Evolutionary conservation across 2,797 vertebrate genomes (phyloP).

Genomic region (Clangula hyemalis): DNA sequence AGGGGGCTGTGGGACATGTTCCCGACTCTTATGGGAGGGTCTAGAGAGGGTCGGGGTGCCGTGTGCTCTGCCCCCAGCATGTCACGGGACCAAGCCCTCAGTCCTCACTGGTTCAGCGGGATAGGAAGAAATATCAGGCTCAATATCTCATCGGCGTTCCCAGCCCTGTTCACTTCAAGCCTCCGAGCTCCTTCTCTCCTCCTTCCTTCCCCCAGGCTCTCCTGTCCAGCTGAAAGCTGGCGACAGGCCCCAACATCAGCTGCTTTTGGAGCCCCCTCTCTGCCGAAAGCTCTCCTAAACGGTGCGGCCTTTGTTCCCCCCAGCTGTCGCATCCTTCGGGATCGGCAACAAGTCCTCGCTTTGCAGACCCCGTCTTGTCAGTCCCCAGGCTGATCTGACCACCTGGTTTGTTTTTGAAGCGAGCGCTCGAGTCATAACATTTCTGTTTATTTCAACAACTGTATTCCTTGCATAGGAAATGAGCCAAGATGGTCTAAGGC

Average conservation of each 20-base stretch:
- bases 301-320: slow-evolving; percentile 40
- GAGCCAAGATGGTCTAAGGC: slow-evolving; percentile 76
- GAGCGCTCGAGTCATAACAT: slow-evolving; percentile 73
- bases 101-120: not conserved
- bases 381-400: slow-evolving; percentile 71
- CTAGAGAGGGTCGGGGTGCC: not conserved
- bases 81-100: not conserved
- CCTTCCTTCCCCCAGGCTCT: not conserved
- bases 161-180: not conserved
- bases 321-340: slow-evolving; percentile 52
- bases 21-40: fast-evolving
- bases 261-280: not conserved
- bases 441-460: slow-evolving; percentile 78
- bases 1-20: not conserved
- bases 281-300: slow-evolving; percentile 8
- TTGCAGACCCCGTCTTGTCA: slow-evolving; percentile 60
- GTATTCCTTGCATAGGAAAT: slow-evolving; percentile 77
- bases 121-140: not conserved
- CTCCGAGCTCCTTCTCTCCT: not conserved
- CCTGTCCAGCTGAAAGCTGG: slow-evolving; percentile 26
- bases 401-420: slow-evolving; percentile 75
- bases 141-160: not conserved
- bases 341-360: slow-evolving; percentile 63
- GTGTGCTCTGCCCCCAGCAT: not conserved
- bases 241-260: not conserved